phyloP scores from a whole-genome alignment of 2,113 vertebrate genomes.

The Myrmecophaga tridactyla region DNA sequence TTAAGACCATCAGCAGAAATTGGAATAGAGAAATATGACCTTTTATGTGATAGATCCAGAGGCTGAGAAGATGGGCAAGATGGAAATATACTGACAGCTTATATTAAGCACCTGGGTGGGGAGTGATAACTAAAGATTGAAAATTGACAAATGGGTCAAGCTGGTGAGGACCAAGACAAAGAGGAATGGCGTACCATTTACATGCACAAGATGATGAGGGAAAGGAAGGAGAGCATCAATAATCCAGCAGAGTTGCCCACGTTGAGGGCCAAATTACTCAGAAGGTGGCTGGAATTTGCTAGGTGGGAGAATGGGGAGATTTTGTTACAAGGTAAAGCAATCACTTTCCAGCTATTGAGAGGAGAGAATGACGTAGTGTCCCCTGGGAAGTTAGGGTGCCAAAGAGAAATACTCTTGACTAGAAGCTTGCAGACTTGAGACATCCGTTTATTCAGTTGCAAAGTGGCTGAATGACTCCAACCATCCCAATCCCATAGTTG shows the following conservation, averaged over 20 bases:
- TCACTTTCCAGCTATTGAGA: slow-evolving; percentile 8
- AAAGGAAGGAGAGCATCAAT: slow-evolving; percentile 40
- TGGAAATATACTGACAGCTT: slow-evolving; percentile 54
- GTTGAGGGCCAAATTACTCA: slow-evolving; percentile 21
- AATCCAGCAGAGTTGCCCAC: slow-evolving; percentile 24
- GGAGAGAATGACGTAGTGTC: neutral
- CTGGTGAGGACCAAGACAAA: slow-evolving; percentile 35
- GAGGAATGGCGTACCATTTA: neutral
- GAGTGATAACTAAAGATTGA: slow-evolving; percentile 66
- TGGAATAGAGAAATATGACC: slow-evolving; percentile 63
- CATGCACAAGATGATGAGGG: neutral
- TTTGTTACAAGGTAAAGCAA: slow-evolving; percentile 34
- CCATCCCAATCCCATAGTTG: neutral
- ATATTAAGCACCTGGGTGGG: slow-evolving; percentile 59
- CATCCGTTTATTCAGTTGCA: slow-evolving; percentile 38
- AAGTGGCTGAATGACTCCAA: slow-evolving; percentile 28
- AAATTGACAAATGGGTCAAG: slow-evolving; percentile 68
- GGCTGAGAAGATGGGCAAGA: slow-evolving; percentile 45
- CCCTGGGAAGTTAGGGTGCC: neutral
- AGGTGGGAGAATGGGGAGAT: neutral
- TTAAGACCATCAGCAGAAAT: slow-evolving; percentile 69
- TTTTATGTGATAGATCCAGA: slow-evolving; percentile 54
- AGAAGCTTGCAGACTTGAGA: neutral
- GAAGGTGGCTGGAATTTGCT: slow-evolving; percentile 20
- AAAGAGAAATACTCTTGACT: slow-evolving; percentile 7